phyloP scores from a whole-genome alignment of 30 jellyfish, hydroid and myxozoan species.

The Catostylus mosaicus region DNA sequence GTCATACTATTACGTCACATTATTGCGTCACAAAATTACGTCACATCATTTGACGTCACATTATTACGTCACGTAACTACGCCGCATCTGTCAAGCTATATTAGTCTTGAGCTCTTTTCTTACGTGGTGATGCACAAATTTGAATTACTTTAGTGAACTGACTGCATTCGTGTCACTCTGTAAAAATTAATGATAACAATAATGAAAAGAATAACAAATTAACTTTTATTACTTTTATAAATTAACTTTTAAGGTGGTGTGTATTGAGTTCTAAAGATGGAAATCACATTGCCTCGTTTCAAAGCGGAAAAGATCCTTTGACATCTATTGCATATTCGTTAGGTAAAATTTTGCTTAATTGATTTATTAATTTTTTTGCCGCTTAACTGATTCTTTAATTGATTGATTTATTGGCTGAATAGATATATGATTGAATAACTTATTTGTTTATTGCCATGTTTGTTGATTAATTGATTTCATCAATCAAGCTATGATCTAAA shows the following conservation, averaged over 20 bases:
- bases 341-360: constrained; percentile 17
- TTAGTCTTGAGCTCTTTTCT: no score
- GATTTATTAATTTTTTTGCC: neutral
- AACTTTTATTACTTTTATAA: neutral
- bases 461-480: neutral
- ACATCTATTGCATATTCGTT: constrained; percentile 30
- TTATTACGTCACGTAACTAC: no score
- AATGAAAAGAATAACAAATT: no score
- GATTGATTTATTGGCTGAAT: neutral
- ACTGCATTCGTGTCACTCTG: neutral
- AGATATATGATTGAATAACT: neutral
- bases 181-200: no score
- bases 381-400: neutral
- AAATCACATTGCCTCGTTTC: constrained; percentile 58
- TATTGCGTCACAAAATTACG: no score
- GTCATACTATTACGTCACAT: no score
- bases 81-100: no score
- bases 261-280: constrained; percentile 53
- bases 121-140: no score
- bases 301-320: constrained; percentile 35
- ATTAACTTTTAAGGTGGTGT: constrained; percentile 47
- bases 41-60: no score
- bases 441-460: neutral
- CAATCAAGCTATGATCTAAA: no score
- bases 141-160: no score